Evolutionary conservation across 2,113 vertebrate species (phyloP).

Genomic region (Pungitius pungitius): DNA sequence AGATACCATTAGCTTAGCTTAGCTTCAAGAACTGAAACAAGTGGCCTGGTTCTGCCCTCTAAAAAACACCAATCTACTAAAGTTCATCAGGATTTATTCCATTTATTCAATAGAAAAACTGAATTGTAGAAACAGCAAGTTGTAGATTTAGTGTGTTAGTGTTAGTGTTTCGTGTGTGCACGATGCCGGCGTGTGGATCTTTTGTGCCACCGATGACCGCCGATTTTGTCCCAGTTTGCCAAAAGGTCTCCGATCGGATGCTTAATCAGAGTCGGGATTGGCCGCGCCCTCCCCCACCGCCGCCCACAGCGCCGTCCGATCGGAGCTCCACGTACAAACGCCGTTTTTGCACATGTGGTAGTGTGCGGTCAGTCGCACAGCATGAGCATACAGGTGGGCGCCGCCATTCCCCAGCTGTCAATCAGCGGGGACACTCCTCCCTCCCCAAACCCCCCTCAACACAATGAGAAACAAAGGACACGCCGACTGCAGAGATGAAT

Average conservation of each 20-base stretch:
- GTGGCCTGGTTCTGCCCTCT: background rate
- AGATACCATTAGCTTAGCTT: background rate
- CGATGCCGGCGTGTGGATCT: conserved; percentile 10
- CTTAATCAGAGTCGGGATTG: conserved; percentile 62
- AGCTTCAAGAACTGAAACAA: background rate
- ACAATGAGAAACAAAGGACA: conserved; percentile 73
- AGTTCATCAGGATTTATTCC: background rate
- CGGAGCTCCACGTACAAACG: conserved; percentile 11
- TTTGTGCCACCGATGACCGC: conserved; percentile 64
- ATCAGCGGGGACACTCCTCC: conserved; percentile 49
- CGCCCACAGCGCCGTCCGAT: conserved; percentile 24
- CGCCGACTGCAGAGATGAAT: conserved; percentile 50
- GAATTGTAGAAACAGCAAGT: background rate
- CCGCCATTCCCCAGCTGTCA: conserved; percentile 28
- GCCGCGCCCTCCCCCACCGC: conserved; percentile 7
- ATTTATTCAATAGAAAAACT: background rate
- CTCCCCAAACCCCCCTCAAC: conserved; percentile 50
- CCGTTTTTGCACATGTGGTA: background rate
- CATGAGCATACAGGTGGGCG: conserved; percentile 3
- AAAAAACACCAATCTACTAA: too few relatives aligned
- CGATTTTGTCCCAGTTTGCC: conserved; percentile 65
- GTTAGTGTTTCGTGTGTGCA: background rate
- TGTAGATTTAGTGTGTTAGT: background rate
- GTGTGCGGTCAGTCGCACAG: background rate
- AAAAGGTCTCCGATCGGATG: conserved; percentile 65